phyloP scores from a whole-genome alignment of 2,113 vertebrate species.

The Bubo scandiacus region DNA sequence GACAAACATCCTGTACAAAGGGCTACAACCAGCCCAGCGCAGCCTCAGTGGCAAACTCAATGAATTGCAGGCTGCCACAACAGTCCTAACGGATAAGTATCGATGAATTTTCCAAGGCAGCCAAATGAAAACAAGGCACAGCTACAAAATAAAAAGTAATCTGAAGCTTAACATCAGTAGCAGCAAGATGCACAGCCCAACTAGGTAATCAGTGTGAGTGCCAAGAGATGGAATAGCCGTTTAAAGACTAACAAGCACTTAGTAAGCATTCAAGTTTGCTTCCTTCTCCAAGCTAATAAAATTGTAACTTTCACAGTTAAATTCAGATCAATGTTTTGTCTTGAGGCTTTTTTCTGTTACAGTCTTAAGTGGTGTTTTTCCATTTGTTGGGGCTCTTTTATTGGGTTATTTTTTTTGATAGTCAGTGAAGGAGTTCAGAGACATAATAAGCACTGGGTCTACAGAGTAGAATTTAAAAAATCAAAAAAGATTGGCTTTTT shows the following conservation, averaged over 20 bases:
- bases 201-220: not conserved
- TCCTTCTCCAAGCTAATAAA: not conserved
- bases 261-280: not conserved
- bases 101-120: not conserved
- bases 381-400: not conserved
- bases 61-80: not conserved
- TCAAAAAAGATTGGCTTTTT: not conserved
- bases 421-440: not conserved
- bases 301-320: not conserved
- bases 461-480: not conserved
- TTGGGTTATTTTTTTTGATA: not conserved
- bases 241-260: not conserved
- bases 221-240: not conserved
- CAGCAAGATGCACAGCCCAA: not conserved
- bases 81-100: rapidly evolving
- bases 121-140: not conserved
- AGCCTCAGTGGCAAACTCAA: not conserved
- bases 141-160: not conserved
- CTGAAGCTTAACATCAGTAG: not conserved
- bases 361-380: not conserved
- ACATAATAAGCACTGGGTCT: not conserved
- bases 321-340: not conserved
- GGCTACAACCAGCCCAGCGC: not conserved
- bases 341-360: not conserved
- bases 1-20: not conserved